phyloP scores from a whole-genome alignment of 2,888 invertebrate genomes.

The Dasypogon diadema region DNA sequence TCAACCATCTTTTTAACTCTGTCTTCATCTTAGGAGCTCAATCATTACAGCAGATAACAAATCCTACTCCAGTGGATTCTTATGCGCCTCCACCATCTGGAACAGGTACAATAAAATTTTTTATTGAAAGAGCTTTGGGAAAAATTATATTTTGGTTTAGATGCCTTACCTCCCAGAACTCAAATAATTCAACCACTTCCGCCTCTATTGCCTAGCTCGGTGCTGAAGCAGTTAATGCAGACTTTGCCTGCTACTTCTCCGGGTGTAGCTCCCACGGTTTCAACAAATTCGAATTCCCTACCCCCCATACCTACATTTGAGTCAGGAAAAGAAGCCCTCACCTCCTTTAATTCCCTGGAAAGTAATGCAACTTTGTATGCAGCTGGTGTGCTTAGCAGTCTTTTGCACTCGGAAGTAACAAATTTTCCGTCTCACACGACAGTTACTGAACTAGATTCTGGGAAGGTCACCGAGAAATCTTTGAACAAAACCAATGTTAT shows the following conservation, averaged over 20 bases:
- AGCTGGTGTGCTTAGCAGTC: slow-evolving; percentile 16
- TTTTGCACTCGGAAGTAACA: neutral
- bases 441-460: neutral
- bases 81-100: slow-evolving; percentile 30
- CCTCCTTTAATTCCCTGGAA: neutral
- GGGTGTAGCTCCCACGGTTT: neutral
- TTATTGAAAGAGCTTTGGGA: neutral
- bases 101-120: slow-evolving; percentile 2
- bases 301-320: slow-evolving; percentile 25
- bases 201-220: slow-evolving; percentile 35
- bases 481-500: slow-evolving; percentile 35
- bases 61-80: slow-evolving; percentile 17
- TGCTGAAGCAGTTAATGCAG: slow-evolving; percentile 35
- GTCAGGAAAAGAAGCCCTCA: neutral
- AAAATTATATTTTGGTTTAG: neutral
- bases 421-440: neutral
- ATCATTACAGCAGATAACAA: neutral
- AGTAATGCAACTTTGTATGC: slow-evolving; percentile 16
- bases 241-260: slow-evolving; percentile 15
- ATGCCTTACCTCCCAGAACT: slow-evolving; percentile 2
- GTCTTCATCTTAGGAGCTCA: neutral
- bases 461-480: neutral
- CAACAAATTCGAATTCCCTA: neutral
- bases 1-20: no score
- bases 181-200: slow-evolving; percentile 12